A percentile compares a stretch with the other conserved stretches of the same genome.
Conservation (phyloP, 2,113 vertebrate species). For the Pteronura brasiliensis region DNA sequence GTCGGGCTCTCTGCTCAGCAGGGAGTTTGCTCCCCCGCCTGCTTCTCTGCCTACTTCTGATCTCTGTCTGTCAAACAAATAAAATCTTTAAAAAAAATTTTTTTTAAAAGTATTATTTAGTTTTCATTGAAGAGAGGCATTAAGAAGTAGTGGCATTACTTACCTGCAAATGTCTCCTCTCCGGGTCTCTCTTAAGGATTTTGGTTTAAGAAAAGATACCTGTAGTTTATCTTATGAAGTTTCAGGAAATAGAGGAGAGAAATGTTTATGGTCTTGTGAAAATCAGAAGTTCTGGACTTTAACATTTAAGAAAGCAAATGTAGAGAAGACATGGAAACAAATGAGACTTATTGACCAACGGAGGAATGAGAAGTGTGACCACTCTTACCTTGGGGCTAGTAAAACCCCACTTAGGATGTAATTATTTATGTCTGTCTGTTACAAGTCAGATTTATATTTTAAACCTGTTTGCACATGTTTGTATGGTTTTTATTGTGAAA, state of each 20-base stretch:
- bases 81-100: too few species aligned
- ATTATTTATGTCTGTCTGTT: neutral
- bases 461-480: neutral
- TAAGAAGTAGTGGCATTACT: neutral
- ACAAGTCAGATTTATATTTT: neutral
- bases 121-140: too few species aligned
- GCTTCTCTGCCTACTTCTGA: too few species aligned
- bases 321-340: neutral
- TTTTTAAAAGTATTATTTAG: too few species aligned
- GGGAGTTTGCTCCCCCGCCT: too few species aligned
- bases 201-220: neutral
- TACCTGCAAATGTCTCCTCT: neutral
- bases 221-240: neutral
- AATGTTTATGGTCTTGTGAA: neutral
- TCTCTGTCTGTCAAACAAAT: too few species aligned
- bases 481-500: neutral
- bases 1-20: too few species aligned
- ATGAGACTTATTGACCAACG: neutral
- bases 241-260: neutral
- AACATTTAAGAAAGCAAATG: neutral
- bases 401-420: neutral
- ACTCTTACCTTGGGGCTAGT: neutral
- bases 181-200: neutral
- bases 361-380: neutral
- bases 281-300: neutral